Percentiles rank a stretch among this genome's conserved stretches.
Evolutionary conservation across 2,113 vertebrate species (phyloP).

Genomic region (Boleophthalmus pectinirostris): DNA sequence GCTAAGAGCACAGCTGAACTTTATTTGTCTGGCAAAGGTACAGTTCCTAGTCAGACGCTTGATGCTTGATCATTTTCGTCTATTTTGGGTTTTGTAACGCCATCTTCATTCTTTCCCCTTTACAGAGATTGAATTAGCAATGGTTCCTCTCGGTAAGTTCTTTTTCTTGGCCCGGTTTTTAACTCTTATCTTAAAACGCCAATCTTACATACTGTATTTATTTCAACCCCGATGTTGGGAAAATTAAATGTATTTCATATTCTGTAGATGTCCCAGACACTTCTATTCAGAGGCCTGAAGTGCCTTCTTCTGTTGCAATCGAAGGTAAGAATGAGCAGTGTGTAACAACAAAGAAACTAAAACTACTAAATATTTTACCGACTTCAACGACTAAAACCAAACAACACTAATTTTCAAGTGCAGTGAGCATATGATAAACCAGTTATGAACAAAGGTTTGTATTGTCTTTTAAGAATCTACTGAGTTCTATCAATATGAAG

Average conservation of each 20-base stretch:
- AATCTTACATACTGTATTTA: background rate
- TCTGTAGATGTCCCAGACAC: constrained; percentile 91
- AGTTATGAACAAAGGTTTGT: background rate
- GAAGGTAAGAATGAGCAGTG: constrained; percentile 78
- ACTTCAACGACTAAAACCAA: background rate
- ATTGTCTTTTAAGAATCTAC: constrained; percentile 69
- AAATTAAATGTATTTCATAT: constrained; percentile 39
- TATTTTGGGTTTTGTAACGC: constrained; percentile 38
- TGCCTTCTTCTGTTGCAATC: constrained; percentile 77
- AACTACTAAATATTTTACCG: background rate
- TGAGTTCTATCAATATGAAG: constrained; percentile 74
- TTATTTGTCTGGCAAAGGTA: constrained; percentile 95
- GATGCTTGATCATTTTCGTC: constrained; percentile 27
- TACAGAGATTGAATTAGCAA: constrained; percentile 93
- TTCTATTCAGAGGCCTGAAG: constrained; percentile 83
- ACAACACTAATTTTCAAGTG: background rate
- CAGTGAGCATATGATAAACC: background rate
- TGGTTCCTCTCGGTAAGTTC: constrained; percentile 87
- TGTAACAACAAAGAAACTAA: background rate
- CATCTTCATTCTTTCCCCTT: constrained; percentile 60
- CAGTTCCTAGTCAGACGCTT: constrained; percentile 48
- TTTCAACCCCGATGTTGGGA: background rate
- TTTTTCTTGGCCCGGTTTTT: constrained; percentile 1
- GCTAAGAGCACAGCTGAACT: constrained; percentile 98
- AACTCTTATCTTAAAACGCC: constrained; percentile 3